Conservation (phyloP, 1,140 invertebrate species). For the Portunus trituberculatus region DNA sequence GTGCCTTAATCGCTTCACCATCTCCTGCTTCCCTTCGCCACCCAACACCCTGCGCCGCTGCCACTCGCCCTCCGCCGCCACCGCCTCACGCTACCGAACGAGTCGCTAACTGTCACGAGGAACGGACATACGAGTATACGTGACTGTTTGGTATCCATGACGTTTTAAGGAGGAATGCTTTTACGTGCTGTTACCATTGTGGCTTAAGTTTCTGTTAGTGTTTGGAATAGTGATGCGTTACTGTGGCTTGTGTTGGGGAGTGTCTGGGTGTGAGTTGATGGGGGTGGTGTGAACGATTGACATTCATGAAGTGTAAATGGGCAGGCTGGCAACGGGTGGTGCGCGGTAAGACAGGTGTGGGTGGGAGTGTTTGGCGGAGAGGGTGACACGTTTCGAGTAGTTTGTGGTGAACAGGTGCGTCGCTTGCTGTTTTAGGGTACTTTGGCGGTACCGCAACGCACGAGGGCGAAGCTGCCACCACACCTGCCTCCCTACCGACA, state of each 20-base stretch:
- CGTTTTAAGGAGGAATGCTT: not conserved
- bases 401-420: not conserved
- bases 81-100: not conserved
- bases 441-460: not conserved
- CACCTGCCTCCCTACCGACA: too few species aligned
- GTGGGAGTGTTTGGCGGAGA: not conserved
- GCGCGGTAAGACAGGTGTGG: not conserved
- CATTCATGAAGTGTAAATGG: not conserved
- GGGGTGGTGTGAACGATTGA: not conserved
- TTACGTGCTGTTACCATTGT: not conserved
- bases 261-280: too few species aligned
- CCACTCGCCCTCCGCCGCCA: not conserved
- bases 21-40: slow-evolving; percentile 7
- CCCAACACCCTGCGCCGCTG: not conserved
- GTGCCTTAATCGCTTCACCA: slow-evolving; percentile 10
- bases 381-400: not conserved
- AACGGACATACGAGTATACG: not conserved
- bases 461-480: not conserved
- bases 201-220: not conserved
- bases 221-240: too few species aligned
- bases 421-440: not conserved
- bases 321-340: not conserved
- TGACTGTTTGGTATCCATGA: not conserved
- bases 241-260: too few species aligned
- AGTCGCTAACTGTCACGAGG: not conserved